A percentile compares a stretch with the other conserved stretches of the same genome.
phyloP scores from a whole-genome alignment of 2,797 vertebrate species.

The Cetoscarus ocellatus region DNA sequence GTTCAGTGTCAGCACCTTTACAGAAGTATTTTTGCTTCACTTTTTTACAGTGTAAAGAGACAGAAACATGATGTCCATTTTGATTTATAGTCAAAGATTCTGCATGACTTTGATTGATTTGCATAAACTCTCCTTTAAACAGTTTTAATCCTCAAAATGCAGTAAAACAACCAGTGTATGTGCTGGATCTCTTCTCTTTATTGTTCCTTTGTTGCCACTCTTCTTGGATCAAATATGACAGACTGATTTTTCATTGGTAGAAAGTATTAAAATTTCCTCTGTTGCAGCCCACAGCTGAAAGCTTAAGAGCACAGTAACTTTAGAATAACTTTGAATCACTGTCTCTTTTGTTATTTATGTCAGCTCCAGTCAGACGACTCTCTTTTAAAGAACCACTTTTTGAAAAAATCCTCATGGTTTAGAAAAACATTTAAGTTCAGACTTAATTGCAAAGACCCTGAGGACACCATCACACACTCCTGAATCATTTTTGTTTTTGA shows the following conservation, averaged over 20 bases:
- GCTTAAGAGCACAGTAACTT: constrained; percentile 8
- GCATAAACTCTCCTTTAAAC: no score
- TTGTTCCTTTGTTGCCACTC: no score
- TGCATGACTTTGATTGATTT: no score
- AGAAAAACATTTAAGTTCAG: constrained; percentile 24
- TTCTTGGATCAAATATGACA: no score
- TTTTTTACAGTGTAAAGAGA: no score
- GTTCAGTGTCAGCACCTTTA: no score
- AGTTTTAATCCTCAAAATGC: no score
- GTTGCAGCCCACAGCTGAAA: neutral
- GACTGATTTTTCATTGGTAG: neutral
- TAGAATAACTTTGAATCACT: constrained; percentile 25
- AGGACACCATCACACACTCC: constrained; percentile 33
- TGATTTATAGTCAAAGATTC: no score
- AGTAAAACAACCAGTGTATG: no score
- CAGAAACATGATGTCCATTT: no score
- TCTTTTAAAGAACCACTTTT: constrained; percentile 48
- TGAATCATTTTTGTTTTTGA: constrained; percentile 25
- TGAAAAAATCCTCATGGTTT: constrained; percentile 16
- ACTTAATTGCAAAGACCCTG: constrained; percentile 42
- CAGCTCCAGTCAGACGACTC: constrained; percentile 42
- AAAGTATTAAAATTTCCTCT: neutral
- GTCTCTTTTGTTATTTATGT: constrained; percentile 18
- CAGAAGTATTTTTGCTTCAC: no score
- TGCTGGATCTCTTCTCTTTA: no score